Evolutionary conservation across 2,113 vertebrate genomes (phyloP), one percentile per base, ranked within the genome.

Genomic region (human (Homo sapiens)): DNA sequence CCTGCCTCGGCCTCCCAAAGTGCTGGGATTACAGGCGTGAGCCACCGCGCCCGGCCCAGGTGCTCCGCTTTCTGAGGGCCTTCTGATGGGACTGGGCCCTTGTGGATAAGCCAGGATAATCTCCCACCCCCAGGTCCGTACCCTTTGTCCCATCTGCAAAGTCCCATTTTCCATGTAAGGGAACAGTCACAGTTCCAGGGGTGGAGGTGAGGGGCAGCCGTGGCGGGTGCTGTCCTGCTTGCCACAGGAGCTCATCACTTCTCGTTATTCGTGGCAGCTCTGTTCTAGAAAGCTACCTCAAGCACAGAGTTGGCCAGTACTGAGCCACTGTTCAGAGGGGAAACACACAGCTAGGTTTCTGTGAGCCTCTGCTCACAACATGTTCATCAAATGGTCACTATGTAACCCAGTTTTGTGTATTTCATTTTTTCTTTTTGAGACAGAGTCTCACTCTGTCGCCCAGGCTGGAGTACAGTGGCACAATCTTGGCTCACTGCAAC

Each of bases 51-150:
- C n/a, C n/a, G n/a, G n/a, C n/a, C n/a, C n/a, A 72, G 32, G 88
- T 8, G 1, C 75, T 78, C 5, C 5, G 25, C 27, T 18, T 43
- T 3, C 9, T 6, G 61, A 20, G 8, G 40, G n/a, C 52, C 6
- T 50, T 25, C 45, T 79, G 61, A 61, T 45, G 8, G 70, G 73
- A 59, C 5, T 4, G 18, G 72, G 73, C 9, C 73, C 30, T 7
- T 2, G 1, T 0, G 6, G 32, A 48, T 8, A 45, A 55, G 10
- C 32, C 30, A 3, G 30, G n/a, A 43, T 2, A 45, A 3, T 35
- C 18, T 38, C 59, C 43, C 8, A 57, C 6, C 55, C 64, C 38
- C 32, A 43, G 32, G 81, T 40, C 40, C 18, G 6, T 2, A 38
- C 4, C 43, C 45, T 5, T 64, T 8, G 40, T 25, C 7, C 32